A percentile compares a stretch with the other conserved stretches of the same genome.
Conservation (phyloP, 2,888 invertebrate species). For the Tridacna gigas region DNA sequence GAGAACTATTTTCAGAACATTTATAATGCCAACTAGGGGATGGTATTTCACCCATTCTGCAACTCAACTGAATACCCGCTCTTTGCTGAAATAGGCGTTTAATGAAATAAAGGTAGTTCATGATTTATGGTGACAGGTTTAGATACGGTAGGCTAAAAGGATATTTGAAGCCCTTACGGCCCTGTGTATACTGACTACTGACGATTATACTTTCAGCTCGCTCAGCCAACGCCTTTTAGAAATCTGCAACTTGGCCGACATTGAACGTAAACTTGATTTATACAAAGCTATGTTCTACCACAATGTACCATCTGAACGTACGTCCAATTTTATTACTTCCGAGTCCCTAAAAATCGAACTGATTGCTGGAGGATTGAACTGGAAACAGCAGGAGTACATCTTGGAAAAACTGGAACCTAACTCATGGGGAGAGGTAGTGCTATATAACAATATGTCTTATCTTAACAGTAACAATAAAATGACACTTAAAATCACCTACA, state of each 20-base stretch:
- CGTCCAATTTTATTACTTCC: constrained; percentile 81
- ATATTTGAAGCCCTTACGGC: no score
- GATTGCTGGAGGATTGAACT: constrained; percentile 82
- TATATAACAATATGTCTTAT: background rate
- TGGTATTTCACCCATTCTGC: no score
- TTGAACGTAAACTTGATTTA: constrained; percentile 82
- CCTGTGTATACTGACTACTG: no score
- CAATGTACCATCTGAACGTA: constrained; percentile 74
- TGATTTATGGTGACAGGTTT: no score
- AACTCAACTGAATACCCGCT: no score
- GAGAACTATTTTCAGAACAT: no score
- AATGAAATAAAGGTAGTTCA: no score
- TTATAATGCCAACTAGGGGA: no score
- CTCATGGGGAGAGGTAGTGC: constrained; percentile 76
- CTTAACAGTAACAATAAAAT: no score
- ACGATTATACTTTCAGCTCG: constrained; percentile 60
- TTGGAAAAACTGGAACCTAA: constrained; percentile 80
- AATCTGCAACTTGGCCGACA: constrained; percentile 80
- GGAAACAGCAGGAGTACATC: constrained; percentile 81
- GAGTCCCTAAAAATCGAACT: constrained; percentile 82
- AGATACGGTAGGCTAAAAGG: no score
- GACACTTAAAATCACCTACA: no score
- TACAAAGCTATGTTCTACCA: constrained; percentile 82
- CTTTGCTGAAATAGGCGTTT: no score
- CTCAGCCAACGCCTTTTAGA: constrained; percentile 79